A percentile compares a stretch with the other conserved stretches of the same genome.
Conservation (phyloP, 37 sponge, comb jelly and placozoan species). For the Ephydatia muelleri region DNA sequence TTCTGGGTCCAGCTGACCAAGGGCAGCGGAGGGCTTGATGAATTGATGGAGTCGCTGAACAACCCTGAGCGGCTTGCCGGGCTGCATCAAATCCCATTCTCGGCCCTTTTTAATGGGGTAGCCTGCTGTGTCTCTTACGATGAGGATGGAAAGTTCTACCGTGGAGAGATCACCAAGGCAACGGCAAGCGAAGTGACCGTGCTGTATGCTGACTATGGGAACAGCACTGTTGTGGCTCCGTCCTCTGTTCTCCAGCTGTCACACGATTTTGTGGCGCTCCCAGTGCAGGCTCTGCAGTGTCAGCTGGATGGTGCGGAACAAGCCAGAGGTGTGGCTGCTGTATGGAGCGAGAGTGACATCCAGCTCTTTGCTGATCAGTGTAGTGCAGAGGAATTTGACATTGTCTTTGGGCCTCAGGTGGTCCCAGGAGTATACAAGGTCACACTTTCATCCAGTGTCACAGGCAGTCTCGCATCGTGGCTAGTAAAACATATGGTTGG, state of each 20-base stretch:
- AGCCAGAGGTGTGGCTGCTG: background rate
- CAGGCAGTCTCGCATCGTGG: background rate
- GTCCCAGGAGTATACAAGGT: background rate
- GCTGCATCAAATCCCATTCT: constrained; percentile 14
- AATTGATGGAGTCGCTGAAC: constrained; percentile 18
- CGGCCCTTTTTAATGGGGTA: constrained; percentile 34
- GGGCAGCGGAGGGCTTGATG: background rate
- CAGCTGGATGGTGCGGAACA: constrained; percentile 39
- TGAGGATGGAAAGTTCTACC: constrained; percentile 50
- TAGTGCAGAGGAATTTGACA: background rate
- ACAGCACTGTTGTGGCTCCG: constrained; percentile 21
- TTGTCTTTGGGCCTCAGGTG: background rate
- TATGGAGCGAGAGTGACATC: background rate
- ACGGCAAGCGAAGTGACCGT: constrained; percentile 34
- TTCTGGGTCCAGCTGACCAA: constrained; percentile 68
- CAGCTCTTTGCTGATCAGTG: background rate
- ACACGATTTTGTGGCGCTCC: background rate
- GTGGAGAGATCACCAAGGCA: constrained; percentile 34
- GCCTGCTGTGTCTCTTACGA: constrained; percentile 42
- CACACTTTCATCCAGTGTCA: background rate
- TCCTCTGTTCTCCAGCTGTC: constrained; percentile 24
- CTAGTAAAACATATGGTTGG: background rate
- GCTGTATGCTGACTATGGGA: constrained; percentile 80
- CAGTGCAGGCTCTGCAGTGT: constrained; percentile 59
- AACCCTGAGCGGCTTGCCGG: background rate